Percentiles rank a stretch among this genome's conserved stretches.
Conservation (phyloP, 2,797 vertebrate species). For the Mormyrus proboscirostris region DNA sequence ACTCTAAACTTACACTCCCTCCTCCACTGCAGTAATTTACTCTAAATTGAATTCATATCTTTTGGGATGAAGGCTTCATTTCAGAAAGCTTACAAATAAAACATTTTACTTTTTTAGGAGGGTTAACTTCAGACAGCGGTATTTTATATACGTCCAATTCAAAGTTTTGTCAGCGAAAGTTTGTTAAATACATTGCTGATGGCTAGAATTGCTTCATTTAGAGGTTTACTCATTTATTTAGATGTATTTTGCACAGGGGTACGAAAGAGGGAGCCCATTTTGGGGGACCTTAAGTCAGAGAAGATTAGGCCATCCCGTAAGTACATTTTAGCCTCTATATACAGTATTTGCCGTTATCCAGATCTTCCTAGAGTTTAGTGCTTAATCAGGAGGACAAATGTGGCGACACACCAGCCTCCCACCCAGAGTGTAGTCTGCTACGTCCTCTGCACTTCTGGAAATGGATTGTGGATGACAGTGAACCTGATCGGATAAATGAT, state of each 20-base stretch:
- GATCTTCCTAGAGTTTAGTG: not conserved
- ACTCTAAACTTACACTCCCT: not conserved
- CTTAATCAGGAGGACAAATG: not conserved
- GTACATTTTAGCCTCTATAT: not conserved
- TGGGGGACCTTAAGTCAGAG: not conserved
- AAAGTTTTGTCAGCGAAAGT: not conserved
- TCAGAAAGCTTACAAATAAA: not conserved
- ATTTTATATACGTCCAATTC: not conserved
- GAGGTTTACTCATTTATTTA: not conserved
- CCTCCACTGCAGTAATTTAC: not conserved
- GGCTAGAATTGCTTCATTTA: not conserved
- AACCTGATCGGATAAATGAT: not conserved
- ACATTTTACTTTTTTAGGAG: not conserved
- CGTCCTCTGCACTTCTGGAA: not conserved
- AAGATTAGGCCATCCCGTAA: not conserved
- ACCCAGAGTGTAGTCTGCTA: not conserved
- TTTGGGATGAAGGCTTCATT: not conserved
- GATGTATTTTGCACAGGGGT: not conserved
- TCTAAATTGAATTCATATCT: not conserved
- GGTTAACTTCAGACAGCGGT: not conserved
- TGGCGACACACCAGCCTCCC: not conserved
- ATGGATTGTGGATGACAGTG: not conserved
- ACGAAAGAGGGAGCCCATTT: not conserved
- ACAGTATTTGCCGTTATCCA: not conserved
- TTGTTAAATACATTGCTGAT: not conserved